Evolutionary conservation across 1,140 invertebrate genomes (phyloP), one percentile per base, ranked within the genome.

Genomic region (Frieseomelitta varia): DNA sequence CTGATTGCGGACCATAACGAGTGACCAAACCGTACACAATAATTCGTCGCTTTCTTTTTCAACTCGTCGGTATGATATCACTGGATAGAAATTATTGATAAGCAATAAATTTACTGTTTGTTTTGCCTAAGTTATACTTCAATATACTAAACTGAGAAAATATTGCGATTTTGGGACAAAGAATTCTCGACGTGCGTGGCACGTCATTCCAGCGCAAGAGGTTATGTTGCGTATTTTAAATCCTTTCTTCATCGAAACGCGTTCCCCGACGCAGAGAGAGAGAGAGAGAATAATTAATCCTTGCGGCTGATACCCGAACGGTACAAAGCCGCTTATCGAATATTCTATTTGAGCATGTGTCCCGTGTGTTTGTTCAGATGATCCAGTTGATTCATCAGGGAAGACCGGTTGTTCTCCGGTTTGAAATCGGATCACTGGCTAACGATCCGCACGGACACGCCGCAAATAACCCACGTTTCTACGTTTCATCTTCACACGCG

Each of bases 201-300:
- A n/a, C n/a, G n/a, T n/a, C n/a, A n/a, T n/a, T n/a, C n/a, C n/a
- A n/a, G n/a, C n/a, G n/a, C n/a, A n/a, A n/a, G n/a, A n/a, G n/a
- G n/a, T n/a, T n/a, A n/a, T n/a, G n/a, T n/a, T n/a, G n/a, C n/a
- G n/a, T n/a, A n/a, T n/a, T 65, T 30, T 30, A 30, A 17, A 8
- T 2, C 6, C 14, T 30, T 65, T 65, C 21, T 34, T 34, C 17
- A 34, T 67, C 4, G 17, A 69, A 4, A 8, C 2, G 39, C 17
- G 15, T 69, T 24, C 17, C 12, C 19, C 2, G 34, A 0, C 4
- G 14, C 0, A 4, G 0, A 21, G 21, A 1, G 19, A 30, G 2
- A 30, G 30, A 2, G 30, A 30, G 27, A 0, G 10, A 19, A n/a
- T 30, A 73, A 73, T 73, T 73, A 73, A 73, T 73, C 19, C 47